Base-by-base conservation (phyloP, 2,888 invertebrate species). In the Graphium colonna region DNA sequence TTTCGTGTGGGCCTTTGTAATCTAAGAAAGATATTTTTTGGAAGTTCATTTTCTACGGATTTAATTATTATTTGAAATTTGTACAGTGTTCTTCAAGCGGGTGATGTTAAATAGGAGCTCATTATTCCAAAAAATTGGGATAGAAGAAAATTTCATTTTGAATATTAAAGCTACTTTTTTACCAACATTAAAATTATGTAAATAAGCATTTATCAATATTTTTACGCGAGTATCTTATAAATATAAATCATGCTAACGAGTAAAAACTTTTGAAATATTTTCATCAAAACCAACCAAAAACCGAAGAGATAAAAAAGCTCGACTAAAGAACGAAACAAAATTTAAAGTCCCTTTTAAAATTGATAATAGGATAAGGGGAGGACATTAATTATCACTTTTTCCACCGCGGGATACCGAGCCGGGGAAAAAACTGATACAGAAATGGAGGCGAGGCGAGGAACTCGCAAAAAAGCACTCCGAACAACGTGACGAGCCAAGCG, bases 401-500 rank as follows among this genome's bases (percentile, higher is more conserved):
- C 31, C 36, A 12, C 21, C 44, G 31, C 40, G 40, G 44, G 33
- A 40, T 16, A 53, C 59, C 51, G 50, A 57, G 61, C 59, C 62
- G 64, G 65, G 65, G 65, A 61, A 55, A 64, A 61, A 64, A 61
- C 66, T 55, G 59, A 71, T 69, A 75, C 71, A 73, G 73, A 77
- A 73, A 73, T 68, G 68, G 65, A 71, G 65, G 69, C 67, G 64
- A 67, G 61, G 57, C 60, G 60, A 65, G 57, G 62, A 60, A 62
- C 61, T 66, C 57, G 70, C 67, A 78, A 78, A 79, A 53, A 82
- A 76, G 77, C 65, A 60, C 64, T 64, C 65, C 67, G 63, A 69
- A 65, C 67, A 63, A 69, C 65, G 75, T 77, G 79, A 78, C 74
- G 76, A 75, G 64, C 67, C 71, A 68, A 79, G 71, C 70, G 73